Conservation (phyloP, 2,797 vertebrate species). For the Chloroceryle inda region DNA sequence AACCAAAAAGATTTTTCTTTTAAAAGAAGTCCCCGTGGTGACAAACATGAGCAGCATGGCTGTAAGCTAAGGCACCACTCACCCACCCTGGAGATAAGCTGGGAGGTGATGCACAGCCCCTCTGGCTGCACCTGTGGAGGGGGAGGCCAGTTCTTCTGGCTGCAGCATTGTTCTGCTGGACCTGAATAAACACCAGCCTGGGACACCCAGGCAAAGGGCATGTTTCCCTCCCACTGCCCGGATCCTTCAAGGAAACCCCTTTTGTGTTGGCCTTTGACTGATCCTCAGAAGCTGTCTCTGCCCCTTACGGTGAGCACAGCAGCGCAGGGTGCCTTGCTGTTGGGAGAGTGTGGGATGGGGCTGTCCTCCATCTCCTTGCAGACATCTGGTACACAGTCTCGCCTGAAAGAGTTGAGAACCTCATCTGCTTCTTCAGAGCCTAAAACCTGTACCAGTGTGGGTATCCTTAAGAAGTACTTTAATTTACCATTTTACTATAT, state of each 20-base stretch:
- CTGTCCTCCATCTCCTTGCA: neutral
- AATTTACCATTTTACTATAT: neutral
- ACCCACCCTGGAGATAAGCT: neutral
- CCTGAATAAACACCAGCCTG: constrained; percentile 32
- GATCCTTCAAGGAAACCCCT: neutral
- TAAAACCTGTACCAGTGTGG: neutral
- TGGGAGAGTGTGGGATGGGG: neutral
- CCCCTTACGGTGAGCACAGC: neutral
- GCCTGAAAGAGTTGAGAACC: neutral
- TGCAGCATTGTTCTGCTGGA: constrained; percentile 9
- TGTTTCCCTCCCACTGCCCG: fast-evolving
- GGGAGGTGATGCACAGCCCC: neutral
- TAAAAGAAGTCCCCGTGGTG: neutral
- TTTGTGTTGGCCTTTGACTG: neutral
- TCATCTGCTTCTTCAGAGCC: neutral
- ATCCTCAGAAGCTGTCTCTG: neutral
- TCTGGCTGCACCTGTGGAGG: neutral
- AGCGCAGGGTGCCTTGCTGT: neutral
- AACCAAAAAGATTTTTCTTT: neutral
- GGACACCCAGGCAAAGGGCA: neutral
- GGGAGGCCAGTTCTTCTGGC: neutral
- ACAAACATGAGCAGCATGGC: constrained; percentile 45
- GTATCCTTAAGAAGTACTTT: neutral
- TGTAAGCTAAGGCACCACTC: neutral
- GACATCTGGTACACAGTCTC: neutral